phyloP scores from a whole-genome alignment of 2,888 invertebrate species.

The Calephelis perditalis region DNA sequence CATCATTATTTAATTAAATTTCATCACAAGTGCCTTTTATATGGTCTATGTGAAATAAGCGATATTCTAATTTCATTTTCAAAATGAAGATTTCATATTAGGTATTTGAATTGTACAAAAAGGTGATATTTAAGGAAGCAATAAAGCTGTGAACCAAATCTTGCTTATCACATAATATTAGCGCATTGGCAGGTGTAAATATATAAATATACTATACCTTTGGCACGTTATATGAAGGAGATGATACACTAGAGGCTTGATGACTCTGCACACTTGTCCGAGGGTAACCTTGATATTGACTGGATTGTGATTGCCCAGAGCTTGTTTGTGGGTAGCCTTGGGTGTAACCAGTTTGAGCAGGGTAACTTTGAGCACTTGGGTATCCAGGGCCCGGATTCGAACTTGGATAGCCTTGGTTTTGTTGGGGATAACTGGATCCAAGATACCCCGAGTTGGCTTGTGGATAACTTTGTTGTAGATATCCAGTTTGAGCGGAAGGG shows the following conservation, averaged over 20 bases:
- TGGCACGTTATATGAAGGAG: constrained; percentile 41
- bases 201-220: constrained; percentile 50
- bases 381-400: constrained; percentile 34
- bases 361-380: constrained; percentile 39
- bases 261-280: constrained; percentile 40
- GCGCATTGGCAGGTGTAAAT: constrained; percentile 20
- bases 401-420: constrained; percentile 29
- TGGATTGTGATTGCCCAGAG: constrained; percentile 36
- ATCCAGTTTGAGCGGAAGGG: constrained; percentile 27
- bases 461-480: constrained; percentile 31
- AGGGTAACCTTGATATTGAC: constrained; percentile 51
- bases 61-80: too few species aligned
- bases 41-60: too few species aligned
- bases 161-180: constrained; percentile 55
- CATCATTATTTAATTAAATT: too few species aligned
- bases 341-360: constrained; percentile 32
- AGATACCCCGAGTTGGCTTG: constrained; percentile 37
- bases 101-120: neutral
- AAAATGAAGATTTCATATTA: neutral
- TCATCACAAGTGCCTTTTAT: too few species aligned
- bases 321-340: constrained; percentile 41
- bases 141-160: constrained; percentile 33
- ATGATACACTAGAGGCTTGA: constrained; percentile 45
- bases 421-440: constrained; percentile 36
- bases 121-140: constrained; percentile 19